Base-by-base conservation (phyloP, 2,888 invertebrate genomes). In the Lithophane semibrunnea region DNA sequence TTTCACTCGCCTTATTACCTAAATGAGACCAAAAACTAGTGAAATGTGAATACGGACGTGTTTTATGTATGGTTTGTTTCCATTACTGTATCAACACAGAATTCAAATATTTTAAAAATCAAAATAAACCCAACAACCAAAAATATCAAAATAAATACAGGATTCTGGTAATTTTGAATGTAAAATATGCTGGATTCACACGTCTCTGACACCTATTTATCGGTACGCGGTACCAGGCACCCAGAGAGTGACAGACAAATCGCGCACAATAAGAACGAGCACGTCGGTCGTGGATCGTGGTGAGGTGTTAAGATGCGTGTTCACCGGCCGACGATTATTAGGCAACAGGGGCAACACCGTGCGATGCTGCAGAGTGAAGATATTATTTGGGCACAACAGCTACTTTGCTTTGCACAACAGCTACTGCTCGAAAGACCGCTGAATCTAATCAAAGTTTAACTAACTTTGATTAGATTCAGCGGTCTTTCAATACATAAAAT, bases 251-350 rank as follows among this genome's bases (percentile, higher is more conserved):
- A 29, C 49, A 77, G 61, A 77, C 70, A 82, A 67, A 77, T 77
- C 52, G 72, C 24, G 42, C 54, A 44, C 68, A 66, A 82, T 82
- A 81, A 58, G 63, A 74, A 74, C 12, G 54, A 83, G 63, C 65
- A 63, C 83, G 66, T 3, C 37, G 5, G 37, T 37, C 65, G 24
- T 52, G 52, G 49, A 75, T 3, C 13, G 73, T 29, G 56, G 12
- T 18, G 42, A 58, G 47, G 5, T 21, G 12, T 44, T 44, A 60
- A 60, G 83, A 5, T 21, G 21, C 16, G 42, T 64, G 24, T 16
- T 21, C 79, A 79, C 56, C 37, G 2, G 10, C 1, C 8, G 21
- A 49, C 2, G 3, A 24, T 9, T 3, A 2, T 10, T 54, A 37
- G 1, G 9, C 16, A 29, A 10, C 18, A 18, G 5, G 0, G 7